These are phyloP conservation scores for Labrus mixtus DNA, from an alignment of 2,113 vertebrate species.

Conservation along the genomic window DNA sequence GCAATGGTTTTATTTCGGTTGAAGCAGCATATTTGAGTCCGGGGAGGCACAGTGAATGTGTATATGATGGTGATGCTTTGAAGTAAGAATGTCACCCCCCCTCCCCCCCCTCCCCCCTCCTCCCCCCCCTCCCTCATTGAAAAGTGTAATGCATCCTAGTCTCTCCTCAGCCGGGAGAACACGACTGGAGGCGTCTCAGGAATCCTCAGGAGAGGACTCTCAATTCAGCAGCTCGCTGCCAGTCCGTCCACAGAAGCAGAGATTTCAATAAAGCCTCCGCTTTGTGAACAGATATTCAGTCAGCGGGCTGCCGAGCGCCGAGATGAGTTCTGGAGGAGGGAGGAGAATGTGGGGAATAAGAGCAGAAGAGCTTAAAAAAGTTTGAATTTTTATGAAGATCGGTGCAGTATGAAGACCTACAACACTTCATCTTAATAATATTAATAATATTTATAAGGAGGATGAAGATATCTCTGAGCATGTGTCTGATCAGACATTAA, in stretches of 20 bases:
- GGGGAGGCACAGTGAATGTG: neutral
- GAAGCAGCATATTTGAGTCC: conserved; percentile 5
- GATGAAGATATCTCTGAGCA: no score
- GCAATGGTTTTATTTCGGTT: neutral
- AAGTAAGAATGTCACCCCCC: conserved; percentile 32
- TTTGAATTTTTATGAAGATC: conserved; percentile 46
- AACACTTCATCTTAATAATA: no score
- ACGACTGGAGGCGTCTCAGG: conserved; percentile 47
- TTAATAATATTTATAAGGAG: no score
- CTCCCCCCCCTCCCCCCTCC: neutral
- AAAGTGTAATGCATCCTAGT: conserved; percentile 25
- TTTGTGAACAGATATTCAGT: conserved; percentile 57
- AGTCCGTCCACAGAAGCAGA: conserved; percentile 23
- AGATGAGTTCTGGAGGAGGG: conserved; percentile 60
- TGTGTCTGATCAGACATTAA: no score
- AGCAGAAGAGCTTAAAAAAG: conserved; percentile 38
- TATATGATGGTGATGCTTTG: conserved; percentile 38
- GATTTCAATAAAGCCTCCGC: conserved; percentile 61
- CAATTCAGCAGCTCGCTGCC: conserved; percentile 60
- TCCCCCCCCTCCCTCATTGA: neutral
- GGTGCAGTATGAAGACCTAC: no score
- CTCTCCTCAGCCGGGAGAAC: conserved; percentile 56
- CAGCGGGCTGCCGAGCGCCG: conserved; percentile 15
- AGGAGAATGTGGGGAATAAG: conserved; percentile 44
- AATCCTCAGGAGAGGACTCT: conserved; percentile 64